Evolutionary conservation across 2,888 invertebrate genomes (phyloP).

Genomic region (Chrysina gloriosa): DNA sequence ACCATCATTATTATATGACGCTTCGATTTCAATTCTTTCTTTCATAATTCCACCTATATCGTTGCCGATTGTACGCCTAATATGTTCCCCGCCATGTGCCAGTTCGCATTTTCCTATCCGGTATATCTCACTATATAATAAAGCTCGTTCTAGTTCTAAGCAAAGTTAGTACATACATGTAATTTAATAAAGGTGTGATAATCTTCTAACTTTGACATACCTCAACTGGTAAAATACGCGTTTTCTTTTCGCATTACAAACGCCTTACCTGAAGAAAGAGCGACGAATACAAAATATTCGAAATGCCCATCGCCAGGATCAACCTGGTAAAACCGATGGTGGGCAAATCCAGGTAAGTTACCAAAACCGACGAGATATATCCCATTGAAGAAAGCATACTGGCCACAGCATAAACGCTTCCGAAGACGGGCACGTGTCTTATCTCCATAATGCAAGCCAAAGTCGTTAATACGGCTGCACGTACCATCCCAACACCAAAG

Average conservation of each 20-base stretch:
- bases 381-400: background rate
- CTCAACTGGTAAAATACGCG: no score
- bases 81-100: no score
- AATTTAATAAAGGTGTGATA: no score
- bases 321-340: background rate
- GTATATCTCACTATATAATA: no score
- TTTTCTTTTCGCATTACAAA: background rate
- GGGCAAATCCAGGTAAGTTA: slow-evolving; percentile 5
- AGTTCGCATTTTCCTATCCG: no score
- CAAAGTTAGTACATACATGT: no score
- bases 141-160: no score
- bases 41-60: no score
- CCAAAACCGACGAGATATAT: background rate
- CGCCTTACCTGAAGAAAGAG: slow-evolving; percentile 7
- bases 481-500: slow-evolving; percentile 1
- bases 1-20: no score
- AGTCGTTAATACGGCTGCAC: background rate
- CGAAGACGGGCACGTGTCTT: background rate
- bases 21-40: no score
- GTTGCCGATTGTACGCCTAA: no score
- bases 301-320: background rate
- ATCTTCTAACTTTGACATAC: no score
- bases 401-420: slow-evolving; percentile 15
- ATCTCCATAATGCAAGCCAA: slow-evolving; percentile 17
- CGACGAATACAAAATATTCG: background rate